A percentile compares a stretch with the other conserved stretches of the same genome.
These are phyloP conservation scores for Euclidia mi DNA, from an alignment of 2,888 invertebrate genomes.

Conservation along the genomic window DNA sequence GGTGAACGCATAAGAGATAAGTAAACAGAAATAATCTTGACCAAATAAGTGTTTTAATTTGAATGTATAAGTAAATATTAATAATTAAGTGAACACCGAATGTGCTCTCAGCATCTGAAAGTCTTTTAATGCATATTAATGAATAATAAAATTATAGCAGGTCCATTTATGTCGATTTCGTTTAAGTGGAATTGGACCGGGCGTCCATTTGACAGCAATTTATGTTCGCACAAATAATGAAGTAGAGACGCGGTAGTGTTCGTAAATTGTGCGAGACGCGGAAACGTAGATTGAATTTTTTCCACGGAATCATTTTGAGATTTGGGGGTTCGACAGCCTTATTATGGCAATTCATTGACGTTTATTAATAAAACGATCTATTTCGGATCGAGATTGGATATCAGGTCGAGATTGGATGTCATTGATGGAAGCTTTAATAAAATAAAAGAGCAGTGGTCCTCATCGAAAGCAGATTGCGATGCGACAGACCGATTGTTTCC, in stretches of 20 bases:
- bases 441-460: slow-evolving; percentile 26
- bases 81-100: slow-evolving; percentile 8
- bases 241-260: slow-evolving; percentile 39
- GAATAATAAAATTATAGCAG: slow-evolving; percentile 56
- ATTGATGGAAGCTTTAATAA: slow-evolving; percentile 36
- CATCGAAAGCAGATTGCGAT: slow-evolving; percentile 31
- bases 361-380: slow-evolving; percentile 43
- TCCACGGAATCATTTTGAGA: slow-evolving; percentile 22
- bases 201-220: slow-evolving; percentile 59
- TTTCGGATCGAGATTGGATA: slow-evolving; percentile 29
- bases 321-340: slow-evolving; percentile 52
- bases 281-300: slow-evolving; percentile 45
- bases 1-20: slow-evolving; percentile 5
- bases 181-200: slow-evolving; percentile 51
- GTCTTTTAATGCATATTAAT: slow-evolving; percentile 48
- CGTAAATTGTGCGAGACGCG: slow-evolving; percentile 43
- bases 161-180: slow-evolving; percentile 58
- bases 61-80: slow-evolving; percentile 7
- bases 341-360: slow-evolving; percentile 51
- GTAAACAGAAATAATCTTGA: slow-evolving; percentile 11
- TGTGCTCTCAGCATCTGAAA: slow-evolving; percentile 16
- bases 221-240: slow-evolving; percentile 58
- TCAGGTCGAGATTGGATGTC: slow-evolving; percentile 21
- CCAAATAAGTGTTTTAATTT: slow-evolving; percentile 1
- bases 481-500: slow-evolving; percentile 27